Conservation (phyloP, 2,113 vertebrate genomes). For the Rostratula benghalensis region DNA sequence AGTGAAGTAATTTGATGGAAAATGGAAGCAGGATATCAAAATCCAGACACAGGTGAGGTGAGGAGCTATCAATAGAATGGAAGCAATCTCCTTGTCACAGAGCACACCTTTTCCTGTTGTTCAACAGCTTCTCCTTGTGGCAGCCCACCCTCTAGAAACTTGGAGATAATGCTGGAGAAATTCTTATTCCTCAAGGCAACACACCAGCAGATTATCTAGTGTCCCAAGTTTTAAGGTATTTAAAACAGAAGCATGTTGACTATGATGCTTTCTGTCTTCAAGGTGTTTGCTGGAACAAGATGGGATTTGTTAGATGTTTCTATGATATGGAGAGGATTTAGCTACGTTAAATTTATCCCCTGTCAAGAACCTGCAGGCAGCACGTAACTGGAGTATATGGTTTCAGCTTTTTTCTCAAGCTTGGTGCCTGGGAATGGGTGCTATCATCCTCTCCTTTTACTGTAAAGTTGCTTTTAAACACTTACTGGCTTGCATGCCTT, state of each 20-base stretch:
- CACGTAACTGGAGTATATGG: not conserved
- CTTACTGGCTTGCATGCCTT: not conserved
- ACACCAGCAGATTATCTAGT: not conserved
- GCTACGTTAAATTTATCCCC: not conserved
- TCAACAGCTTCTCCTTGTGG: not conserved
- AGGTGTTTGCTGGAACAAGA: not conserved
- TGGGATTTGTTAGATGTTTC: not conserved
- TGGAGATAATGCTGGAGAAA: not conserved
- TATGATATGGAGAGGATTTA: not conserved
- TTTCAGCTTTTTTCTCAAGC: not conserved
- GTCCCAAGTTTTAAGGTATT: not conserved
- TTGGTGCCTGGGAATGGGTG: not conserved
- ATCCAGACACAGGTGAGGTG: not conserved
- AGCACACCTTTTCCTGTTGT: not conserved
- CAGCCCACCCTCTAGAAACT: not conserved
- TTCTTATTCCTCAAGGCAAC: not conserved
- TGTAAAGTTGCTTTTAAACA: not conserved
- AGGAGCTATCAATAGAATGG: not conserved
- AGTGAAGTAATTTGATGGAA: not conserved
- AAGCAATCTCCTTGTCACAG: not conserved
- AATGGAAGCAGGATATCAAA: not conserved
- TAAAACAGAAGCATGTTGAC: not conserved
- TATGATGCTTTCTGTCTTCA: fast-evolving
- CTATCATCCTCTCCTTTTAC: not conserved
- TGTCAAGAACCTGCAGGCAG: not conserved